Conservation (phyloP, 1,140 invertebrate genomes). For the Mylabris phalerata region DNA sequence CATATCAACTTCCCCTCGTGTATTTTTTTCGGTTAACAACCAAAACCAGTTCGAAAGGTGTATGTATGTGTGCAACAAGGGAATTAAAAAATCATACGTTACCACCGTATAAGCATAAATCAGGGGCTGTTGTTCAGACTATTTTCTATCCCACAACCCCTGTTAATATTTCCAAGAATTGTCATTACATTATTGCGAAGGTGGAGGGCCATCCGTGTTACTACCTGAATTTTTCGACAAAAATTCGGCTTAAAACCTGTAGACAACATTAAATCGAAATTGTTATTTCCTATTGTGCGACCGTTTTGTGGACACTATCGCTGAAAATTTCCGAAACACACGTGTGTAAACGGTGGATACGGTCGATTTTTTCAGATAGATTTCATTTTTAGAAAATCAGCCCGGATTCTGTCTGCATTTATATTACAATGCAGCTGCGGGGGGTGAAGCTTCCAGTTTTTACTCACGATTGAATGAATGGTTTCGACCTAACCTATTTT, state of each 20-base stretch:
- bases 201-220: not conserved
- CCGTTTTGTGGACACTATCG: too few relatives aligned
- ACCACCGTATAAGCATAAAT: not conserved
- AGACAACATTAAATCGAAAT: slow-evolving; percentile 2
- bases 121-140: too few relatives aligned
- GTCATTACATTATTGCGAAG: slow-evolving; percentile 5
- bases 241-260: not conserved
- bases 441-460: slow-evolving; percentile 39
- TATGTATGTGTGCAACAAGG: not conserved
- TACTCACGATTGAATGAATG: slow-evolving; percentile 37
- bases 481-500: slow-evolving; percentile 33
- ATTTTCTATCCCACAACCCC: not conserved
- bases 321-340: not conserved
- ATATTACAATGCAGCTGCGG: slow-evolving; percentile 31
- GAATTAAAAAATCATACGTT: not conserved
- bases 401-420: not conserved
- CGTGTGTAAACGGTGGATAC: slow-evolving; percentile 19
- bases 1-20: too few relatives aligned
- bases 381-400: too few relatives aligned
- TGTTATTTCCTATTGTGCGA: slow-evolving; percentile 3
- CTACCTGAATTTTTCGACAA: not conserved
- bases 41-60: not conserved
- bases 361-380: not conserved
- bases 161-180: not conserved
- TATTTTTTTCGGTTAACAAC: too few relatives aligned